Evolutionary conservation across 2,797 vertebrate species (phyloP), one percentile per base, ranked within the genome.

Genomic region (Pempheris klunzingeri): DNA sequence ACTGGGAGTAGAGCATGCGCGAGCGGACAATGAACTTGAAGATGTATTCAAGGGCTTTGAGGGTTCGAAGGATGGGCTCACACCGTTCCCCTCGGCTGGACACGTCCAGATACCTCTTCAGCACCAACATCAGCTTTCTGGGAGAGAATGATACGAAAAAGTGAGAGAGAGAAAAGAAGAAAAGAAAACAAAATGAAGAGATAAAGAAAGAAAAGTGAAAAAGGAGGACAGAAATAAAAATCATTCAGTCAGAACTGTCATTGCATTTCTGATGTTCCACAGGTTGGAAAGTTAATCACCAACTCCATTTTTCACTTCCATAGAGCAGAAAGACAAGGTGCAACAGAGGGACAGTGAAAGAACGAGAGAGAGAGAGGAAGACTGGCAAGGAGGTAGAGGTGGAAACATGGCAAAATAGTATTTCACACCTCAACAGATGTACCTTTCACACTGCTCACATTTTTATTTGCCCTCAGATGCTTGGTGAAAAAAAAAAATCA

Each of bases 1-100:
- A 99, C 98, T 99, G 98, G 72, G 98, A 98, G 94, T 98, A 99
- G 81, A 99, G 96, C 77, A 96, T 97, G 80, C 98, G 96, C 5
- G 98, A 99, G 77, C 98, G 96, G 69, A 99, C 98, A 70, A 99
- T 99, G 95, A 99, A 99, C 92, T 99, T 99, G 94, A 99, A 99
- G 88, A 99, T 96, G 82, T 99, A 99, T 91, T 99, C 98, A 36
- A 99, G 93, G 52, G 98, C 97, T 94, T 99, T 99, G 77, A 99
- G 95, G 1, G 98, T 99, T 54, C 98, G 96, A 14, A 99, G 89
- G 83, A 99, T 98, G 2, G 97, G 96, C 72, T 99, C 98, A 3
- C 97, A 99, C 60, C 97, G 95, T 91, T 99, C 97, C 55, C 97
- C 98, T 81, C 96, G 93, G 85, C 98, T 97, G 69, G 97, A 98